Base-by-base conservation (phyloP, 2,888 invertebrate species). In the Epirrita christyi region DNA sequence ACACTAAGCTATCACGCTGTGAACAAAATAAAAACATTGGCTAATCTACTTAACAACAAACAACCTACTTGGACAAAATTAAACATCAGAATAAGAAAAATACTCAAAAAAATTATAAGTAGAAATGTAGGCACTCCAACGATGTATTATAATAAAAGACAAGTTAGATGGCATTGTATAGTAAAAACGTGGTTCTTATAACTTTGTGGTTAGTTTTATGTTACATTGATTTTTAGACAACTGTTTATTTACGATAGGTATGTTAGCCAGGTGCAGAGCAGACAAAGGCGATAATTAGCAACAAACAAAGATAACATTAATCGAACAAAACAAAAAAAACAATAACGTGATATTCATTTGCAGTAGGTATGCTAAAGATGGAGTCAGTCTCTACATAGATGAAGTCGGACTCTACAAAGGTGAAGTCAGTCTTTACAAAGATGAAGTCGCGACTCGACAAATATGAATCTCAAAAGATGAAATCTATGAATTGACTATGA, bases 261-360 rank as follows among this genome's bases (percentile, higher is more conserved):
- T 34, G 60, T 60, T 63, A 60, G 57, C 57, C 48, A 55, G 58
- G 60, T 63, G 63, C 63, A 55, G 49, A 63, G 63, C 63, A 63
- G 63, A 63, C 55, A 55, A 63, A 63, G 63, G 60, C 63, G 63
- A 50, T 46, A 46, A 28, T 40, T 14, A 44, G 45, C 56, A n/a
- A 52, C 28, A 11, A 29, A 51, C 14, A 7, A 36, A 36, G 6
- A 47, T 15, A 45, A 13, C 1, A 41, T 21, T 6, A 43, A 15
- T 47, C 9, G n/a, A 27, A 34, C 7, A 45, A 36, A 21, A 9
- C 47, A 37, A 21, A 34, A 13, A 45, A 41, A 6, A 38, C 11
- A 34, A n/a, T 21, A 21, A 21, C 21, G 21, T 21, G 21, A 21
- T 21, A 21, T 21, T 21, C 21, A 21, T 21, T 21, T 21, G 4